phyloP scores from a whole-genome alignment of 1,140 invertebrate genomes.

The Drosophila albomicans region DNA sequence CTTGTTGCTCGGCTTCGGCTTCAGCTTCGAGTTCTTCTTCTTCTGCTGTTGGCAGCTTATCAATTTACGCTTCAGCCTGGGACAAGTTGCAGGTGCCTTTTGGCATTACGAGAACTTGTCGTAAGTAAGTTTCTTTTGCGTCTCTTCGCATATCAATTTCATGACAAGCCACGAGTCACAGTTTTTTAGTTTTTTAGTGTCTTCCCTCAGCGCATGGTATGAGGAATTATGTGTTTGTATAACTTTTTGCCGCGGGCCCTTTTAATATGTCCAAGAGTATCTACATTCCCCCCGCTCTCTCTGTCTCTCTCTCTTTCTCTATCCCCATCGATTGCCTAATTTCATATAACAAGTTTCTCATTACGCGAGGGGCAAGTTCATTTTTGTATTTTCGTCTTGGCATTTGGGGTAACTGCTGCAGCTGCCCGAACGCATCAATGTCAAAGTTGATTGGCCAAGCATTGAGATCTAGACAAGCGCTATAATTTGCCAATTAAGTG shows the following conservation, averaged over 20 bases:
- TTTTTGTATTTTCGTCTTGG: constrained; percentile 6
- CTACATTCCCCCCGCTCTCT: background rate
- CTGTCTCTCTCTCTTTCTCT: background rate
- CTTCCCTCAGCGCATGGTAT: constrained; percentile 13
- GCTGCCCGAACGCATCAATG: constrained; percentile 75
- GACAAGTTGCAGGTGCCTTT: constrained; percentile 54
- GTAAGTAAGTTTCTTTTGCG: constrained; percentile 31
- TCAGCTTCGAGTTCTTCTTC: background rate
- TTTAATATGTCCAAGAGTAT: constrained; percentile 47
- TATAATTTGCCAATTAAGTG: constrained; percentile 81
- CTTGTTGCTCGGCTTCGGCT: background rate
- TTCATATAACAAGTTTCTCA: constrained; percentile 80
- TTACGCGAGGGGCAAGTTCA: constrained; percentile 46
- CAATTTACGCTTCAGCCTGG: constrained; percentile 73
- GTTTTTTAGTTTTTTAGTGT: constrained; percentile 4
- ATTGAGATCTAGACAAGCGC: constrained; percentile 75
- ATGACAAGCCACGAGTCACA: constrained; percentile 22
- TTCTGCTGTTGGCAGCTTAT: constrained; percentile 63
- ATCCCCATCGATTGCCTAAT: constrained; percentile 57
- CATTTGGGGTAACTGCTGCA: constrained; percentile 31
- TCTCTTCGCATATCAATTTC: constrained; percentile 71
- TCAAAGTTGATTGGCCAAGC: constrained; percentile 67
- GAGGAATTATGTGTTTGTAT: constrained; percentile 71
- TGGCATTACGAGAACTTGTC: constrained; percentile 30
- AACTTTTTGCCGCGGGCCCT: constrained; percentile 55